Evolutionary conservation across 2,113 vertebrate species (phyloP), one percentile per base, ranked within the genome.

Genomic region (Calidris pugnax): DNA sequence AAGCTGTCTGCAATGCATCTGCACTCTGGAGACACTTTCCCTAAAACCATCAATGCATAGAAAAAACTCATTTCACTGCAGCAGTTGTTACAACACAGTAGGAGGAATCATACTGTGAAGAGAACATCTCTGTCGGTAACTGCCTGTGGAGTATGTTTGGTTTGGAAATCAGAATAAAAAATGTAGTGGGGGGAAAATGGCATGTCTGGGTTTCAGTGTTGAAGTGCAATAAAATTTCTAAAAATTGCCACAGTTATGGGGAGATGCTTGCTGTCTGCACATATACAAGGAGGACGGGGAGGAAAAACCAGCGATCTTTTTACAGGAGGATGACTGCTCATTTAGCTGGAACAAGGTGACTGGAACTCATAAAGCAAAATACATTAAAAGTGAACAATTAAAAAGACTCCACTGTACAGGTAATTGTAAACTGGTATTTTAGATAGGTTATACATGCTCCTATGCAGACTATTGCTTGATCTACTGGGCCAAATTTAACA

Each of bases 151-250:
- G 3, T 21, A 39, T 0, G 1, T 41, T 89, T 43, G 30, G 7
- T 28, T 16, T 1, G 4, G 56, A 91, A 77, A 63, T 0, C 1
- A 10, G 12, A 85, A 55, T 72, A 48, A 80, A 94, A 85, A 41
- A 26, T 10, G 3, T 4, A 20, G 10, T 0, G 0, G 6, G 16
- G 10, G 16, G 4, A 8, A 45, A 21, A 73, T 16, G 10, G 8
- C 14, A 45, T 1, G 4, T 72, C 24, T 75, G 32, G 26, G 47
- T 59, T 82, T 87, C n/a, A 45, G 28, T 30, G 24, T 10, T 47
- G 17, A 60, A 72, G 47, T 47, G 22, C 16, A 59, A 57, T 24
- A 6, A 3, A 12, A 17, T 35, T 78, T 79, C 67, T 48, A 26
- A 83, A 78, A 50, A 26, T 26, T 55, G 19, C 14, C 47, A 24